Base-by-base conservation (phyloP, 1,140 invertebrate genomes). In the Berghia stephanieae region DNA sequence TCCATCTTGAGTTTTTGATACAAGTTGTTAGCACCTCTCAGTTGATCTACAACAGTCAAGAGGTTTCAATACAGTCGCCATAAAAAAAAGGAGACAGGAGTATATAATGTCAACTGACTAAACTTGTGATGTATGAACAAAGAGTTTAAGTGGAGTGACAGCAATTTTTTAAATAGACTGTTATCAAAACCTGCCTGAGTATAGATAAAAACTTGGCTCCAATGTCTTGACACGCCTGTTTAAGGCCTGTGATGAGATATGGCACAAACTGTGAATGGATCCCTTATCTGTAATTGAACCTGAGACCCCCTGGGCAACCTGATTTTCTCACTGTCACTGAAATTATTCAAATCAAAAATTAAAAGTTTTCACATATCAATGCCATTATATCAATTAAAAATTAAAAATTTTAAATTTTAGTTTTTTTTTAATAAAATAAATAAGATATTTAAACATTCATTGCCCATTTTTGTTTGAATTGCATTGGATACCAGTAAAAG, bases 241-340 rank as follows among this genome's bases (percentile, higher is more conserved):
- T 95, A 76, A 99, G 92, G 6, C 98, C 98, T 83, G 96, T 94
- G 85, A 98, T 94, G 36, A 99, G 90, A 87, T 99, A 99, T 10
- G 98, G 97, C 55, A 99, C 91, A 89, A 98, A 99, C 81, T 96
- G 46, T 99, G 91, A 55, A 98, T 96, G 31, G 96, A 98, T 31
- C 98, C 98, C 88, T 99, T 99, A 86, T 99, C 98, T 21, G 98
- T 95, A 86, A 99, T 98, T 44, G 96, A 95, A n/a, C 98, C 98
- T 86, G 97, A 97, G 0, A 99, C 98, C 68, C 98, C 98, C 90
- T 99, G 98, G 8, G 98, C 98, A 3, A 99, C 98, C 90, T 96
- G 77, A 99, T 91, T 84, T 97, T 96, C 87, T 99, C 98, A 89
- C 94, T 92, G 88, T 99, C 97, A 85, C 96, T 94, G 84, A 52